These are phyloP conservation scores for Sinocyclocheilus anophthalmus DNA, from an alignment of 2,113 vertebrate genomes.

Conservation along the genomic window DNA sequence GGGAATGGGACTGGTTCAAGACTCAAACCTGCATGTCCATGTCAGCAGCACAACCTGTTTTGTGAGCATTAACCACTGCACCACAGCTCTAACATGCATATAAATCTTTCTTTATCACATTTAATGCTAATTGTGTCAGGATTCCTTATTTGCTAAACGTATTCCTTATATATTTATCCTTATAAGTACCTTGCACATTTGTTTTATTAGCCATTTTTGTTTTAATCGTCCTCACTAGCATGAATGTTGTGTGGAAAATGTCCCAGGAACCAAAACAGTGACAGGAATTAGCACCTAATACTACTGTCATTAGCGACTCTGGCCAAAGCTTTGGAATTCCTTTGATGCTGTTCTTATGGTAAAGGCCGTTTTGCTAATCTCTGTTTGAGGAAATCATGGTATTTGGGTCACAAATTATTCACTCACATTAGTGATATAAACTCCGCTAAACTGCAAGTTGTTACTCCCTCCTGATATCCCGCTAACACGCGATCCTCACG, in stretches of 20 bases:
- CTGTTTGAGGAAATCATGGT: slow-evolving; percentile 55
- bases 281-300: slow-evolving; percentile 58
- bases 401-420: slow-evolving; percentile 52
- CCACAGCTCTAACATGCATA: neutral
- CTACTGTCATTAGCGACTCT: slow-evolving; percentile 48
- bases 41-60: neutral
- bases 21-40: too few relatives aligned
- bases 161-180: neutral
- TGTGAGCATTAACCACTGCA: neutral
- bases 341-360: slow-evolving; percentile 54
- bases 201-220: too few relatives aligned
- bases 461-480: neutral
- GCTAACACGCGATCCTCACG: slow-evolving; percentile 33
- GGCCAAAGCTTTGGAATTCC: slow-evolving; percentile 53
- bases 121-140: neutral
- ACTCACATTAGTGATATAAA: slow-evolving; percentile 48
- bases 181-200: neutral
- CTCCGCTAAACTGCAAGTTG: slow-evolving; percentile 20
- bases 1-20: too few relatives aligned
- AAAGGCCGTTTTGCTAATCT: slow-evolving; percentile 53
- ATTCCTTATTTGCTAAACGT: neutral
- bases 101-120: neutral
- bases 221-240: neutral
- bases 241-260: slow-evolving; percentile 37
- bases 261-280: slow-evolving; percentile 48